A percentile compares a stretch with the other conserved stretches of the same genome.
These are phyloP conservation scores for Geopemphigus sp. DNA, from an alignment of 1,140 invertebrate species.

Conservation along the genomic window DNA sequence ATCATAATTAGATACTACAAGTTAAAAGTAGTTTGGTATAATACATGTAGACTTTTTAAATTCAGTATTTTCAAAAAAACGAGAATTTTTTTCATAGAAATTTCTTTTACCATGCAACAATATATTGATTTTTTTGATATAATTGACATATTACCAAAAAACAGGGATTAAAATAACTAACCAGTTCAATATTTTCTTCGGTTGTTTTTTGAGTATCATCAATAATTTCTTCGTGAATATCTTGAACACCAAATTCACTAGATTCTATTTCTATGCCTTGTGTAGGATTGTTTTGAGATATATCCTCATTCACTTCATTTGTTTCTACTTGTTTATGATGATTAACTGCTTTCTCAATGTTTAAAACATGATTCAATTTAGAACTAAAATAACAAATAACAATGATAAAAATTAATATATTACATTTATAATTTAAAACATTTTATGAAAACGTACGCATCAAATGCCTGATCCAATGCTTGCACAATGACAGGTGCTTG, in stretches of 20 bases:
- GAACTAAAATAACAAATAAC: constrained; percentile 16
- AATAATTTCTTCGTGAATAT: constrained; percentile 47
- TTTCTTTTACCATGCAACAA: too few species aligned
- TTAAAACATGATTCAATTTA: constrained; percentile 40
- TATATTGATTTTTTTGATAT: too few species aligned
- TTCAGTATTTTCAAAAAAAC: too few species aligned
- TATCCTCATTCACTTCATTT: constrained; percentile 30
- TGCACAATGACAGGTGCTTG: constrained; percentile 44
- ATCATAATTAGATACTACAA: too few species aligned
- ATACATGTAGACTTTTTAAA: too few species aligned
- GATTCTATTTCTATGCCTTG: constrained; percentile 47
- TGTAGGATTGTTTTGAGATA: constrained; percentile 46
- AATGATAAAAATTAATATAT: neutral
- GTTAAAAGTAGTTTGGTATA: too few species aligned
- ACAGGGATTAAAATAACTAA: neutral
- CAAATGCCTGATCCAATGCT: constrained; percentile 39
- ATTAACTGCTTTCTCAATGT: constrained; percentile 40
- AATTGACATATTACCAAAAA: neutral
- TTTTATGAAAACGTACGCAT: neutral
- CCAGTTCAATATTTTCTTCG: constrained; percentile 28
- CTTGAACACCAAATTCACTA: constrained; percentile 39
- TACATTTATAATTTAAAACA: neutral
- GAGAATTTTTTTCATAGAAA: too few species aligned
- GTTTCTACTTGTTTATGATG: constrained; percentile 24
- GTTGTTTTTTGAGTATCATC: constrained; percentile 23